Conservation (phyloP, 2,113 vertebrate genomes). For the Motacilla alba region DNA sequence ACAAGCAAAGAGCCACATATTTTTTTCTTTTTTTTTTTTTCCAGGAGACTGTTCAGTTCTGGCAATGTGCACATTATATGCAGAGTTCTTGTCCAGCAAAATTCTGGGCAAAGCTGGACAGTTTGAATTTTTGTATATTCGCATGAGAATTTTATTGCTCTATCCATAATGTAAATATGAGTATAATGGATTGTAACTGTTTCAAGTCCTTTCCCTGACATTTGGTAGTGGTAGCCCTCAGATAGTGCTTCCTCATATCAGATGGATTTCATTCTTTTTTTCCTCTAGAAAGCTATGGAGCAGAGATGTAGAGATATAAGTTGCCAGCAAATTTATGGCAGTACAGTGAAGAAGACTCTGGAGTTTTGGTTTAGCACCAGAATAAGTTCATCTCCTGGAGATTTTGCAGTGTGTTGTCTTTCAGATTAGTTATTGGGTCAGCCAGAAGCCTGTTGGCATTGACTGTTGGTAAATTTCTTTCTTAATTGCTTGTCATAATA, state of each 20-base stretch:
- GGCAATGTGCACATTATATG: accelerated
- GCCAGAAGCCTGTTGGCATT: background rate
- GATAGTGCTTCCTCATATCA: background rate
- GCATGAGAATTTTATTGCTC: background rate
- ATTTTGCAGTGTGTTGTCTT: background rate
- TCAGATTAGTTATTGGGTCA: background rate
- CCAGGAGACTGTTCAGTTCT: background rate
- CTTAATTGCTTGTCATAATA: background rate
- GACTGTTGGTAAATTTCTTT: background rate
- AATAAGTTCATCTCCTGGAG: background rate
- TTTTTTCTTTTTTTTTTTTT: background rate
- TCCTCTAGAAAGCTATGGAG: accelerated
- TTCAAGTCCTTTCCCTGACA: background rate
- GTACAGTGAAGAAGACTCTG: background rate
- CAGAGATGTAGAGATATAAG: background rate
- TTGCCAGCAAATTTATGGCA: background rate
- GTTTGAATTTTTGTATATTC: background rate
- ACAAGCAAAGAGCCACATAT: background rate
- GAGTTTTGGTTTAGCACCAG: background rate
- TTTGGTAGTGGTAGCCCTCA: background rate
- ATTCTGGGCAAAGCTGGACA: background rate
- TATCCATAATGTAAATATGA: background rate
- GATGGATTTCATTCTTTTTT: background rate
- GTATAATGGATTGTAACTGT: background rate
- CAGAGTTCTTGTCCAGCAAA: background rate